phyloP scores from a whole-genome alignment of 2,797 vertebrate species.

The Lindbergichthys nudifrons region DNA sequence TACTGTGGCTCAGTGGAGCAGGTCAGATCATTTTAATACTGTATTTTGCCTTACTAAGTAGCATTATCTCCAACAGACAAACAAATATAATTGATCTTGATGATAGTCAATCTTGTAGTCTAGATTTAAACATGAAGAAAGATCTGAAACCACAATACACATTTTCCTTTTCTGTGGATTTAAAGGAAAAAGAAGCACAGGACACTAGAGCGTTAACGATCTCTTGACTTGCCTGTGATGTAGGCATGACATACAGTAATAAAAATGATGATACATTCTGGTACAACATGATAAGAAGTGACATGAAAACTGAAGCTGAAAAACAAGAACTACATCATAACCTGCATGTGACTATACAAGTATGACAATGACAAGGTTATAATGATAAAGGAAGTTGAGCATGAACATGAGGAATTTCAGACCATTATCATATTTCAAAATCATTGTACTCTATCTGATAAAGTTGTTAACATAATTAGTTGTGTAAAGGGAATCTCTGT shows the following conservation, averaged over 20 bases:
- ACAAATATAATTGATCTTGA: neutral
- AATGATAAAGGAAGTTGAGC: neutral
- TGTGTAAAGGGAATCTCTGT: neutral
- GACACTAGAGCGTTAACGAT: neutral
- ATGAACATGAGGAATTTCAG: neutral
- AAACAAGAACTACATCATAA: slow-evolving; percentile 27
- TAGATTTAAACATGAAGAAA: neutral
- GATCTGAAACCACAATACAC: neutral
- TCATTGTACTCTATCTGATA: neutral
- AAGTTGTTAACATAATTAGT: neutral
- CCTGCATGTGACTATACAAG: neutral
- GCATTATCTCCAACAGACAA: neutral
- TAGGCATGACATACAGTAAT: neutral
- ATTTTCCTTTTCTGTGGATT: neutral
- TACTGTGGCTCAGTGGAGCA: neutral
- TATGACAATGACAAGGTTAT: neutral
- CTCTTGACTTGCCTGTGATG: neutral
- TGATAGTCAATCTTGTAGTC: neutral
- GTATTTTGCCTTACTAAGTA: neutral
- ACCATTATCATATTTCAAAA: neutral
- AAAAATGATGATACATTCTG: neutral
- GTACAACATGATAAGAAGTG: neutral
- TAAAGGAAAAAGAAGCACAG: neutral
- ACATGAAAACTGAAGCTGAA: neutral
- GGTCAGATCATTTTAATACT: neutral